Evolutionary conservation across 1,140 invertebrate genomes (phyloP).

Genomic region (Eumaeus atala): DNA sequence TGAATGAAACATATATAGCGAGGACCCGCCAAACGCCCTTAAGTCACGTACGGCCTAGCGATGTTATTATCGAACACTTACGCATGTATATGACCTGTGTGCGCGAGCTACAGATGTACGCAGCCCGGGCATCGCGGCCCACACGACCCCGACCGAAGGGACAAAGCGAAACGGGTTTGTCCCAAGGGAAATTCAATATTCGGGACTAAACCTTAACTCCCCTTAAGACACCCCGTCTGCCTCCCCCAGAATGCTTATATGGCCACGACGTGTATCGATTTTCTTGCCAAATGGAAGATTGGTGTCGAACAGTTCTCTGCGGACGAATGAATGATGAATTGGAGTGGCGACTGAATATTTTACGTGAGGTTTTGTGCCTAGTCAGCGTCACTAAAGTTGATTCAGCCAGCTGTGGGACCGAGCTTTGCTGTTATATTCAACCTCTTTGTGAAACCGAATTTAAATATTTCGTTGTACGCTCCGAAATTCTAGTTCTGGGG

Average conservation of each 20-base stretch:
- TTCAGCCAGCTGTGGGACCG: constrained; percentile 9
- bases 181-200: constrained; percentile 75
- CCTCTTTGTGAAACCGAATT: too few species aligned
- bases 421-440: too few species aligned
- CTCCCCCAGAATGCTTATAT: constrained; percentile 72
- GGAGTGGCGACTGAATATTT: constrained; percentile 65
- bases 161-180: constrained; percentile 73
- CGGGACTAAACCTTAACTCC: constrained; percentile 73
- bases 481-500: too few species aligned
- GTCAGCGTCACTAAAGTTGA: constrained; percentile 48
- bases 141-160: constrained; percentile 66
- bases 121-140: constrained; percentile 63
- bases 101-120: neutral
- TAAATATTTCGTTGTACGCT: too few species aligned
- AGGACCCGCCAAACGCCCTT: constrained; percentile 57
- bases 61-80: constrained; percentile 69
- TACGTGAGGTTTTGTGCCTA: constrained; percentile 58
- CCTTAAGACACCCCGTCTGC: constrained; percentile 67
- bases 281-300: constrained; percentile 73
- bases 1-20: constrained; percentile 25
- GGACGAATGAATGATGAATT: constrained; percentile 72
- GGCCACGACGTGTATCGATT: constrained; percentile 73
- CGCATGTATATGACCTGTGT: constrained; percentile 32
- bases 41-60: constrained; percentile 66
- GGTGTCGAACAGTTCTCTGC: constrained; percentile 67